These are phyloP conservation scores for Drosophila yakuba DNA, from an alignment of 1,140 invertebrate species.

Conservation along the genomic window DNA sequence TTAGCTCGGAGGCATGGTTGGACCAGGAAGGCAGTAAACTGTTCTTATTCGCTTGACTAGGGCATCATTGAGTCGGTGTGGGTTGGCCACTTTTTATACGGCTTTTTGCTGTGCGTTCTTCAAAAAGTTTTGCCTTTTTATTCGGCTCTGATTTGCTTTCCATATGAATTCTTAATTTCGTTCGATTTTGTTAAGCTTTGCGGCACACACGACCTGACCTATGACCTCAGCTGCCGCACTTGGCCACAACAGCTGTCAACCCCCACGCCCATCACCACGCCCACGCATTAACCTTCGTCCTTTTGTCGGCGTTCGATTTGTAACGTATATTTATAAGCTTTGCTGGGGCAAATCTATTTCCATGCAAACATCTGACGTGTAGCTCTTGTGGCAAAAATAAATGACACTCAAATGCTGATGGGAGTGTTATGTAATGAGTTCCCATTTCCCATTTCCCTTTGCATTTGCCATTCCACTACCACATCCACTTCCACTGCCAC, in stretches of 20 bases:
- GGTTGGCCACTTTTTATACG: neutral
- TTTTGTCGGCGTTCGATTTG: conserved; percentile 20
- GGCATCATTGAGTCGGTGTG: conserved; percentile 17
- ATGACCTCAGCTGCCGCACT: conserved; percentile 51
- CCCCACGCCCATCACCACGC: conserved; percentile 22
- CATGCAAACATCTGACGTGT: conserved; percentile 30
- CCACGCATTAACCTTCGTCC: conserved; percentile 47
- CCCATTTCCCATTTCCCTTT: conserved; percentile 30
- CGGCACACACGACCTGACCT: conserved; percentile 29
- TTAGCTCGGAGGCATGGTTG: conserved; percentile 17
- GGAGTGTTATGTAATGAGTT: conserved; percentile 61
- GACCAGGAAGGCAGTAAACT: neutral
- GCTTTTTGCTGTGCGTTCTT: conserved; percentile 24
- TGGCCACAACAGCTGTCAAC: conserved; percentile 44
- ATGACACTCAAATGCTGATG: conserved; percentile 43
- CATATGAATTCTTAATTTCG: conserved; percentile 56
- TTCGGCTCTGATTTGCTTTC: conserved; percentile 32
- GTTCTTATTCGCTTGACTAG: conserved; percentile 25
- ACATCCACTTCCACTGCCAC: neutral
- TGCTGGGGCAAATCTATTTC: conserved; percentile 26
- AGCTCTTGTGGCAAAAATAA: conserved; percentile 28
- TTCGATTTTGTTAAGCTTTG: conserved; percentile 47
- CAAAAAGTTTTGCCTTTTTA: conserved; percentile 26
- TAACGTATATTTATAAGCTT: conserved; percentile 45
- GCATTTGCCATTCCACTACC: conserved; percentile 13